Percentiles rank a stretch among this genome's conserved stretches.
phyloP scores from a whole-genome alignment of 2,113 vertebrate species.

The Halcyon malimbica region DNA sequence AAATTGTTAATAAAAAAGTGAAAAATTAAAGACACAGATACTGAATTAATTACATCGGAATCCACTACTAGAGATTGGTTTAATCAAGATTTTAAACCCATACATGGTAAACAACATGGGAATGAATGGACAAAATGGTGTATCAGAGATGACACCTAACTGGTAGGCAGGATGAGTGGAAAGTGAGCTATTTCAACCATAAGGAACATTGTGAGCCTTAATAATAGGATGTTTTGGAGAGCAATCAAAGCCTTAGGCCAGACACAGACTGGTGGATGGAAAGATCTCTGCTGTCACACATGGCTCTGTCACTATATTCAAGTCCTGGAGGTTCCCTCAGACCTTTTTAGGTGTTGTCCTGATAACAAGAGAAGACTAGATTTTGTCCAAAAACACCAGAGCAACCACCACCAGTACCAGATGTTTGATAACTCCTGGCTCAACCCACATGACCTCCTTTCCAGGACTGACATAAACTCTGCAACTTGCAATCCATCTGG shows the following conservation, averaged over 20 bases:
- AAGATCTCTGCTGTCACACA: background rate
- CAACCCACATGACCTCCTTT: background rate
- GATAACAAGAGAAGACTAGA: rapidly evolving
- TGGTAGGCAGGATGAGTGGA: background rate
- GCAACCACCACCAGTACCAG: background rate
- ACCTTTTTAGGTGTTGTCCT: background rate
- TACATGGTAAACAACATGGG: background rate
- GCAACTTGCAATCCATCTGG: background rate
- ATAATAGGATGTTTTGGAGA: background rate
- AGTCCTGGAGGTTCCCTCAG: background rate
- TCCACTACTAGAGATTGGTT: background rate
- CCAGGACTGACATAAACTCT: background rate
- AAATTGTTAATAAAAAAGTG: background rate
- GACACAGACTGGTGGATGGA: background rate
- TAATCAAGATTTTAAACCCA: background rate
- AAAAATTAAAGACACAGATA: background rate
- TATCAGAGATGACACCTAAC: background rate
- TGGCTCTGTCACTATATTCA: background rate
- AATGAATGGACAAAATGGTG: background rate
- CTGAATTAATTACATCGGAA: background rate
- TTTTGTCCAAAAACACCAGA: background rate
- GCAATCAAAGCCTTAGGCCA: background rate
- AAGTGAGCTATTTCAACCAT: background rate
- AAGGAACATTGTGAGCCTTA: background rate
- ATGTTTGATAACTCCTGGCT: background rate